These are phyloP conservation scores for Alaudala cheleensis DNA, from an alignment of 2,113 vertebrate genomes.

Conservation along the genomic window DNA sequence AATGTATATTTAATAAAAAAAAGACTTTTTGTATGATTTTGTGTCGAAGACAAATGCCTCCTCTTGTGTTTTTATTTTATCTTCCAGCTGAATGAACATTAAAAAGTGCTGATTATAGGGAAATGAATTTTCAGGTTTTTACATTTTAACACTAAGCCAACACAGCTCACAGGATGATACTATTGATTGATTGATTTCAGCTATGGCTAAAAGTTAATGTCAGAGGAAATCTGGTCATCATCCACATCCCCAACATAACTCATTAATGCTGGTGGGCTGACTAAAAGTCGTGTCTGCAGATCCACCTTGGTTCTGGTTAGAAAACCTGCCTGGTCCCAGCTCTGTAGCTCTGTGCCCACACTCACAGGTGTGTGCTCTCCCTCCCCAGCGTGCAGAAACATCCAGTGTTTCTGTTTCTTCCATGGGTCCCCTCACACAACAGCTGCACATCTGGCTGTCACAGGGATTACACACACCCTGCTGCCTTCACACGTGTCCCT, in stretches of 20 bases:
- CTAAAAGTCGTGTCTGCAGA: neutral
- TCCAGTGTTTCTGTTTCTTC: rapidly evolving
- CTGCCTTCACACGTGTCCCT: neutral
- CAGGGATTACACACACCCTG: neutral
- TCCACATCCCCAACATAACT: neutral
- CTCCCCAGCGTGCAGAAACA: neutral
- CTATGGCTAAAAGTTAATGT: conserved; percentile 18
- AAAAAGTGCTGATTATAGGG: neutral
- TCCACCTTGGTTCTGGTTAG: neutral
- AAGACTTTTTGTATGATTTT: conserved; percentile 84
- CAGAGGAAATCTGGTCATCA: neutral
- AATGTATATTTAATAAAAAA: conserved; percentile 94
- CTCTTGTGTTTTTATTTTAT: conserved; percentile 63
- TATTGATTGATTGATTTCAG: conserved; percentile 42
- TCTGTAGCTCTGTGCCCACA: rapidly evolving
- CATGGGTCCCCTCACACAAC: rapidly evolving
- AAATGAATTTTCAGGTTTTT: neutral
- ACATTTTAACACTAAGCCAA: neutral
- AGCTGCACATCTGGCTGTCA: neutral
- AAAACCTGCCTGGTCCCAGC: neutral
- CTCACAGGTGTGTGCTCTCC: neutral
- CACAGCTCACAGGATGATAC: neutral
- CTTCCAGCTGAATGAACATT: conserved; percentile 16
- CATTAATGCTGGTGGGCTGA: neutral
- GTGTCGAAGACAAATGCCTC: conserved; percentile 74